phyloP scores from a whole-genome alignment of 2,888 invertebrate genomes.

The Watsonalla binaria region DNA sequence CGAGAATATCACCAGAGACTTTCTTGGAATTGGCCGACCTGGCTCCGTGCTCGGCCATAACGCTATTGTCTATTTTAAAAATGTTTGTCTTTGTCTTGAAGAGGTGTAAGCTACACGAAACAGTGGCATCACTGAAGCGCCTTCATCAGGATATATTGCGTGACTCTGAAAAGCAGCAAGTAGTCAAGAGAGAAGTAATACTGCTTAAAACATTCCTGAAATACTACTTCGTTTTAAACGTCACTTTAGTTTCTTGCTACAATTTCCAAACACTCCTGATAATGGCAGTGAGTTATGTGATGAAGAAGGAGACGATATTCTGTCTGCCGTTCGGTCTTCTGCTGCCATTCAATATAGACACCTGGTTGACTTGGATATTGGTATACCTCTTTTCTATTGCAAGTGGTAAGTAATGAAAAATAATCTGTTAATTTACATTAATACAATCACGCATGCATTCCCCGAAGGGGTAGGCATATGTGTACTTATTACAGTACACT shows the following conservation, averaged over 20 bases:
- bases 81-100: constrained; percentile 26
- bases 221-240: constrained; percentile 52
- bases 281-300: constrained; percentile 40
- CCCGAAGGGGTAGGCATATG: too few relatives aligned
- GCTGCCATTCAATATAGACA: constrained; percentile 48
- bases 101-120: constrained; percentile 29
- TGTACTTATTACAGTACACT: too few relatives aligned
- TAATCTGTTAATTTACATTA: too few relatives aligned
- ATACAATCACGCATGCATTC: too few relatives aligned
- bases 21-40: constrained; percentile 49
- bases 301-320: constrained; percentile 30
- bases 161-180: constrained; percentile 26
- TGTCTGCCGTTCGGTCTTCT: constrained; percentile 50
- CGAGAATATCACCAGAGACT: constrained; percentile 40
- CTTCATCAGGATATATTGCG: constrained; percentile 34
- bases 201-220: constrained; percentile 43
- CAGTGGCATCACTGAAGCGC: constrained; percentile 31
- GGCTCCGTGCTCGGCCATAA: constrained; percentile 45
- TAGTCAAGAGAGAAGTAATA: constrained; percentile 35
- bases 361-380: constrained; percentile 42
- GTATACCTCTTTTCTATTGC: constrained; percentile 42
- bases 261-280: constrained; percentile 49
- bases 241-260: constrained; percentile 49
- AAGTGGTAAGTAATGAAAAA: constrained; percentile 37
- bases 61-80: constrained; percentile 42